Percentiles rank a stretch among this genome's conserved stretches.
phyloP scores from a whole-genome alignment of 2,888 invertebrate genomes.

The Pseudanteris insignis region DNA sequence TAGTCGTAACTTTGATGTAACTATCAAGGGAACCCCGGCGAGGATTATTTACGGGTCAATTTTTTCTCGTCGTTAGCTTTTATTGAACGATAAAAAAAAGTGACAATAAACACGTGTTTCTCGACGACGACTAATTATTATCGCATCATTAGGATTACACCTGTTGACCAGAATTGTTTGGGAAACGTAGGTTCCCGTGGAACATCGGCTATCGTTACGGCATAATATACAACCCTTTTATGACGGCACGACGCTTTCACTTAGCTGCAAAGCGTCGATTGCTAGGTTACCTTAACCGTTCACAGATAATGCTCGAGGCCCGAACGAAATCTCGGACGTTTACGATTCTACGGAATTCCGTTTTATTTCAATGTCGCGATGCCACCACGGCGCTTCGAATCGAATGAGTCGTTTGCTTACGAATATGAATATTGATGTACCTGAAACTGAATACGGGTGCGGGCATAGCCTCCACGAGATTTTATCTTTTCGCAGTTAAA shows the following conservation, averaged over 20 bases:
- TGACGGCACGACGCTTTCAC: constrained; percentile 40
- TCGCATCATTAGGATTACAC: constrained; percentile 52
- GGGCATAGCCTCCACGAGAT: no score
- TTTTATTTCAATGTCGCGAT: constrained; percentile 4
- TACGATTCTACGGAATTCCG: constrained; percentile 12
- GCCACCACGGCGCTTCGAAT: neutral
- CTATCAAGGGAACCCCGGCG: constrained; percentile 21
- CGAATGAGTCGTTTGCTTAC: no score
- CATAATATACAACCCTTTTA: constrained; percentile 55
- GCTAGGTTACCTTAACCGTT: constrained; percentile 20
- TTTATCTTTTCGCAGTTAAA: no score
- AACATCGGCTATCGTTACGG: constrained; percentile 40
- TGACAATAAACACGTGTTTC: constrained; percentile 45
- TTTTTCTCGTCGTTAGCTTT: constrained; percentile 28
- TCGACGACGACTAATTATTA: constrained; percentile 54
- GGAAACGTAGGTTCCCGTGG: constrained; percentile 11
- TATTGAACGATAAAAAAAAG: constrained; percentile 31
- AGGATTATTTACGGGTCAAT: constrained; percentile 29
- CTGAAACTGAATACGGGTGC: no score
- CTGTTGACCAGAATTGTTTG: constrained; percentile 43
- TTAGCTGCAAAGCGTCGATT: constrained; percentile 5
- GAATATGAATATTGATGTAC: no score
- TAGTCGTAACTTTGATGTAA: constrained; percentile 31
- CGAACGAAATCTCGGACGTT: constrained; percentile 11
- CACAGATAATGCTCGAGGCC: constrained; percentile 11